These are phyloP conservation scores for Xiphophorus couchianus DNA, from an alignment of 2,113 vertebrate species.

Conservation along the genomic window DNA sequence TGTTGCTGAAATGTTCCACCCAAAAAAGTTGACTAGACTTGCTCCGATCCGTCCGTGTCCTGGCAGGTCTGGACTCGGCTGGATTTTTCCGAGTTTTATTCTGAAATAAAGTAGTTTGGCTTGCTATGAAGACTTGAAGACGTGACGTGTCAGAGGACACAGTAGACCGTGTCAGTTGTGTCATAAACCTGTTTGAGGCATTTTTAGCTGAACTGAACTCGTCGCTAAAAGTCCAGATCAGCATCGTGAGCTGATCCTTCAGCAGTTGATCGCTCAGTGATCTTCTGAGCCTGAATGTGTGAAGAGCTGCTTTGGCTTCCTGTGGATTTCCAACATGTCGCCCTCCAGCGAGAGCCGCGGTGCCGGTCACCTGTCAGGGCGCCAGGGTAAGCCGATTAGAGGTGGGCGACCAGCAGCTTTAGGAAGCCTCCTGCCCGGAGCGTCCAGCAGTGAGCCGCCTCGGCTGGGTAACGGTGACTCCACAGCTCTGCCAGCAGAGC, in stretches of 20 bases:
- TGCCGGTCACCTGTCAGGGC: conserved; percentile 74
- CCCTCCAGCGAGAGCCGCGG: conserved; percentile 50
- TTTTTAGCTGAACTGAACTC: background rate
- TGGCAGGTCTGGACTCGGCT: too few relatives aligned
- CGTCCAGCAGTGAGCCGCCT: conserved; percentile 37
- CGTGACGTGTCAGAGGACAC: too few relatives aligned
- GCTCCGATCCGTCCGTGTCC: too few relatives aligned
- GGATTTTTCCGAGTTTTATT: too few relatives aligned
- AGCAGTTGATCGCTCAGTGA: conserved; percentile 13
- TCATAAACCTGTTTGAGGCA: background rate
- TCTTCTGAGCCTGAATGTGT: conserved; percentile 36
- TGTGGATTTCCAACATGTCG: conserved; percentile 73
- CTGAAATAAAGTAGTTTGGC: too few relatives aligned
- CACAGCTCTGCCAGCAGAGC: background rate
- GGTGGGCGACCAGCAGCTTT: conserved; percentile 79
- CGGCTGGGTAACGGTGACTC: conserved; percentile 12
- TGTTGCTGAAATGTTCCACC: too few relatives aligned
- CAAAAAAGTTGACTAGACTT: too few relatives aligned
- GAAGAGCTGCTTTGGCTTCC: conserved; percentile 59
- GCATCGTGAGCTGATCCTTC: conserved; percentile 3
- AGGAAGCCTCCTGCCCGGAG: conserved; percentile 72
- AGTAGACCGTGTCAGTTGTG: too few relatives aligned
- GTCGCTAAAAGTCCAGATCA: background rate
- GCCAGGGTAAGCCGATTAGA: conserved; percentile 85
- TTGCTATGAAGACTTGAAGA: too few relatives aligned